phyloP scores from a whole-genome alignment of 2,888 invertebrate genomes.

The Epistrophe grossulariae region DNA sequence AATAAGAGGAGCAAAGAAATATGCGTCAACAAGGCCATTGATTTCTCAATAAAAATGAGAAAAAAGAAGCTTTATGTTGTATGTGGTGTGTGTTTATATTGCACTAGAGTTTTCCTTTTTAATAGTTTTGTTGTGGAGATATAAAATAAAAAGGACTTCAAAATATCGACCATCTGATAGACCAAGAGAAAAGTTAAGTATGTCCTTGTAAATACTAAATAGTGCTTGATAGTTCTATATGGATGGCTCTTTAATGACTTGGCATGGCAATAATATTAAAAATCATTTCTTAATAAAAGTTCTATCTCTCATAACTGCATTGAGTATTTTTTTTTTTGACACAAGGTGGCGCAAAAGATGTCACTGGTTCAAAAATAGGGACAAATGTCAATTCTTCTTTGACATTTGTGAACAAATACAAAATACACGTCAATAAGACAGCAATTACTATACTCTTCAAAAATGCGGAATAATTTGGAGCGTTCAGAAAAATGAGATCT shows the following conservation, averaged over 20 bases:
- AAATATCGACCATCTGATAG: neutral
- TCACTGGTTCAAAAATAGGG: no score
- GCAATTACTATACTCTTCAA: no score
- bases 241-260: neutral
- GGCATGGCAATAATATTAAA: conserved; percentile 1
- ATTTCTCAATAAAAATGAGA: conserved; percentile 21
- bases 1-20: conserved; percentile 9
- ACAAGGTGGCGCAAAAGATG: no score
- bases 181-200: neutral
- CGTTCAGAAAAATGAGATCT: no score
- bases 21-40: conserved; percentile 34
- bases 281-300: neutral
- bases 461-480: no score
- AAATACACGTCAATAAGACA: no score
- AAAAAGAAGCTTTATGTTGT: neutral
- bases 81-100: neutral
- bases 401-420: no score
- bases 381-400: no score
- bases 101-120: conserved; percentile 18
- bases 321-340: neutral
- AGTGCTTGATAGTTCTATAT: neutral
- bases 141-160: neutral
- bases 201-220: neutral
- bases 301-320: neutral
- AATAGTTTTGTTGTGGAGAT: neutral